Percentiles rank a stretch among this genome's conserved stretches.
phyloP scores from a whole-genome alignment of 2,113 vertebrate species.

The Meleagris gallopavo region DNA sequence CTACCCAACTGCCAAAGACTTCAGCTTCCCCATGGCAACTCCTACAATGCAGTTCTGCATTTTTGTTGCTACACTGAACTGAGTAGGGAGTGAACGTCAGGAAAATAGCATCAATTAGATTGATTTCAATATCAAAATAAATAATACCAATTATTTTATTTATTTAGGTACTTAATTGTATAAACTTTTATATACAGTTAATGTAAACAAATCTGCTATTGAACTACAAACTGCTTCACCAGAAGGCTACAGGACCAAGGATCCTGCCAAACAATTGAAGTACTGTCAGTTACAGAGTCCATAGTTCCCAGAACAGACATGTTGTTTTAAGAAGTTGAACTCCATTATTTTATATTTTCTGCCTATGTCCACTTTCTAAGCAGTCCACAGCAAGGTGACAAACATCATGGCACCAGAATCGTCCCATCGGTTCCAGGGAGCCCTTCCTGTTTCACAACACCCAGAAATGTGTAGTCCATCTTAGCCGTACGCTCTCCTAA shows the following conservation, averaged over 20 bases:
- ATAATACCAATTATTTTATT: conserved; percentile 65
- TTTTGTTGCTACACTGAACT: not conserved
- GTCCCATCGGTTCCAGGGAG: not conserved
- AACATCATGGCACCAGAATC: not conserved
- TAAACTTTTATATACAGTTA: conserved; percentile 61
- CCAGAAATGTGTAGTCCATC: not conserved
- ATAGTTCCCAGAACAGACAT: not conserved
- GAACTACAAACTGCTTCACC: conserved; percentile 33
- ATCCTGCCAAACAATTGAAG: conserved; percentile 28
- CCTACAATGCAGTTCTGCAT: conserved; percentile 28
- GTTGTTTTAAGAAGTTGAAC: conserved; percentile 5
- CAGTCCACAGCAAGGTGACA: not conserved
- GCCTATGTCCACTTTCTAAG: not conserved
- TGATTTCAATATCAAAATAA: conserved; percentile 62
- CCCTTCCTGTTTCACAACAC: not conserved
- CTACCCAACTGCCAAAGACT: conserved; percentile 61
- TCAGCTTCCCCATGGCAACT: conserved; percentile 70
- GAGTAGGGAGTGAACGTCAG: not conserved
- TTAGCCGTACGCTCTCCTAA: not conserved
- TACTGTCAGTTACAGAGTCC: conserved; percentile 22
- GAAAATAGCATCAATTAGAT: conserved; percentile 58
- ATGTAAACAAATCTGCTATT: conserved; percentile 65
- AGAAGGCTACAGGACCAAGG: conserved; percentile 44
- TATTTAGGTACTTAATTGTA: conserved; percentile 63
- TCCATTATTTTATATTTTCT: not conserved